A percentile compares a stretch with the other conserved stretches of the same genome.
phyloP scores from a whole-genome alignment of 1,140 invertebrate species.

The Papilio machaon region DNA sequence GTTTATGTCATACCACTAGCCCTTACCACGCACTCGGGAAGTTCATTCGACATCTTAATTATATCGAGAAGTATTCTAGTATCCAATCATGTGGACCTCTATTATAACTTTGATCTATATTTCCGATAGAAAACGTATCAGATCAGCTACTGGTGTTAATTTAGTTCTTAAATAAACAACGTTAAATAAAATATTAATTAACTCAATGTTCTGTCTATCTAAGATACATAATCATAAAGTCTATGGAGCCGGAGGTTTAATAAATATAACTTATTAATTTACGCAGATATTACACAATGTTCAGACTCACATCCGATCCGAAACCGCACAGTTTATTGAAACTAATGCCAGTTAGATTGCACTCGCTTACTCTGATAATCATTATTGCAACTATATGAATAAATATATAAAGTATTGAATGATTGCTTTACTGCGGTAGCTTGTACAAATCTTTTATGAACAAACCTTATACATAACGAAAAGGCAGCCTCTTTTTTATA shows the following conservation, averaged over 20 bases:
- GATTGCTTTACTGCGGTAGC: constrained; percentile 1
- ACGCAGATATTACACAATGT: not conserved
- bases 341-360: constrained; percentile 19
- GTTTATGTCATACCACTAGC: constrained; percentile 27
- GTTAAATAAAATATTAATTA: not conserved
- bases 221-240: not conserved
- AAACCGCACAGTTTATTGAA: constrained; percentile 8
- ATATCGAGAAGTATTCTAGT: too few species aligned
- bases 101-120: too few species aligned
- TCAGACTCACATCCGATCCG: not conserved
- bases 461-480: not conserved
- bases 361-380: not conserved
- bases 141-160: too few species aligned
- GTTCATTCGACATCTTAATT: not conserved
- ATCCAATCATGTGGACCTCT: too few species aligned
- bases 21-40: not conserved
- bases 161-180: not conserved
- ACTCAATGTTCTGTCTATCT: not conserved
- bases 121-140: too few species aligned
- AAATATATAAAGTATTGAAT: not conserved
- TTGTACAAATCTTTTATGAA: not conserved
- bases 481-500: not conserved
- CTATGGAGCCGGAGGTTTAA: not conserved
- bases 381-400: not conserved
- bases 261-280: constrained; percentile 5